Percentiles rank a stretch among this genome's conserved stretches.
Conservation (phyloP, 1,140 invertebrate genomes). For the Papilio glaucus region DNA sequence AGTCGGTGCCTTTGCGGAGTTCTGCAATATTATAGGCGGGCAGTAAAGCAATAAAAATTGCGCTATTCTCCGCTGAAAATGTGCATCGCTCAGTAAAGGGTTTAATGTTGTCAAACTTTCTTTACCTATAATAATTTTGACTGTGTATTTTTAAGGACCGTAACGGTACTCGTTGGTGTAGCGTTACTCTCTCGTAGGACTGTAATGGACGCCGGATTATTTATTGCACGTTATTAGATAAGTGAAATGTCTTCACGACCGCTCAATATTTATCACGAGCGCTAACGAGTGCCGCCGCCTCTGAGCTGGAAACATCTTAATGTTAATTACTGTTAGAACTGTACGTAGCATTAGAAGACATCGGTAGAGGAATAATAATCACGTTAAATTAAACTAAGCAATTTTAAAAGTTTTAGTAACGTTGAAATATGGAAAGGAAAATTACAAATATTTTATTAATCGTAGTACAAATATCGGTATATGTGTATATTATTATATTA, state of each 20-base stretch:
- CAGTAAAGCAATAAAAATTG: conserved; percentile 81
- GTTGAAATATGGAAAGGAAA: too few species aligned
- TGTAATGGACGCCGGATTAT: conserved; percentile 58
- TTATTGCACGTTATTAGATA: conserved; percentile 55
- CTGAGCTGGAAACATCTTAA: conserved; percentile 28
- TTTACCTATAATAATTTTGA: conserved; percentile 66
- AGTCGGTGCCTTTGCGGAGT: conserved; percentile 75
- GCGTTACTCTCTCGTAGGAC: conserved; percentile 53
- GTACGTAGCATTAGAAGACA: conserved; percentile 18
- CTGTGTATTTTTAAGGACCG: conserved; percentile 49
- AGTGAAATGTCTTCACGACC: conserved; percentile 56
- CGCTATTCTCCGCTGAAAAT: conserved; percentile 76
- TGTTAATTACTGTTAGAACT: conserved; percentile 33
- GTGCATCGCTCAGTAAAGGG: conserved; percentile 66
- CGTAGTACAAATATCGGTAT: too few species aligned
- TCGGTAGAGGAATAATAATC: not conserved
- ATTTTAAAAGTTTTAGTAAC: not conserved
- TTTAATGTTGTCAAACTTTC: conserved; percentile 63
- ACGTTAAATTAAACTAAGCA: not conserved
- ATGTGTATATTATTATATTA: too few species aligned
- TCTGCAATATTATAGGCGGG: conserved; percentile 69
- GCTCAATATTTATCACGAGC: conserved; percentile 53
- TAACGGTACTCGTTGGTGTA: conserved; percentile 65
- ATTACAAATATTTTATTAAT: too few species aligned
- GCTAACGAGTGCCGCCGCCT: conserved; percentile 40